Conservation (phyloP, 2,113 vertebrate species). For the Macrotus californicus region DNA sequence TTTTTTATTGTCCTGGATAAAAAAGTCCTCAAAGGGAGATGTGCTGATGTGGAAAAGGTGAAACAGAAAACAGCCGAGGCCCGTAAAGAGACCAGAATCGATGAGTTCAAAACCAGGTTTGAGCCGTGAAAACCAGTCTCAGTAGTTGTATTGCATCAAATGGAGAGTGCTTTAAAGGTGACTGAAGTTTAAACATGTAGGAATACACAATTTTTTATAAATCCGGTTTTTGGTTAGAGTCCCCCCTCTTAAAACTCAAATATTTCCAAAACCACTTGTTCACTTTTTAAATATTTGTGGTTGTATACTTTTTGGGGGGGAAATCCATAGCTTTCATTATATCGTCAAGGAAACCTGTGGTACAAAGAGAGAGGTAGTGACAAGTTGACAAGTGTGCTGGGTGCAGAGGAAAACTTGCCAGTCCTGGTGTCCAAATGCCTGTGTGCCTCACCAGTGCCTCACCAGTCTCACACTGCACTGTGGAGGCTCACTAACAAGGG, state of each 20-base stretch:
- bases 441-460: accelerated
- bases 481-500: neutral
- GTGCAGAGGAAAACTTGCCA: neutral
- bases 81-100: no score
- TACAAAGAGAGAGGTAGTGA: neutral
- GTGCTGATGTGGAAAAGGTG: no score
- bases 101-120: no score
- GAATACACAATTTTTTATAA: no score
- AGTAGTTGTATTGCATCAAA: no score
- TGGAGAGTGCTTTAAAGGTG: no score
- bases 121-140: no score
- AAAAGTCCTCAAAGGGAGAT: no score
- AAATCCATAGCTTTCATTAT: neutral
- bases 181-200: no score
- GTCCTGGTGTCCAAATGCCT: neutral
- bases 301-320: neutral
- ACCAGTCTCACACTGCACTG: neutral
- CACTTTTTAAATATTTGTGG: neutral
- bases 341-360: neutral
- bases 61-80: no score
- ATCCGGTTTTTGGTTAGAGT: no score
- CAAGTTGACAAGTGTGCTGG: neutral
- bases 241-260: neutral
- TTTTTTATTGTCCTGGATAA: no score
- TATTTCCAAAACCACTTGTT: neutral